phyloP scores from a whole-genome alignment of 2,888 invertebrate species.

The Priocnemis perturbator region DNA sequence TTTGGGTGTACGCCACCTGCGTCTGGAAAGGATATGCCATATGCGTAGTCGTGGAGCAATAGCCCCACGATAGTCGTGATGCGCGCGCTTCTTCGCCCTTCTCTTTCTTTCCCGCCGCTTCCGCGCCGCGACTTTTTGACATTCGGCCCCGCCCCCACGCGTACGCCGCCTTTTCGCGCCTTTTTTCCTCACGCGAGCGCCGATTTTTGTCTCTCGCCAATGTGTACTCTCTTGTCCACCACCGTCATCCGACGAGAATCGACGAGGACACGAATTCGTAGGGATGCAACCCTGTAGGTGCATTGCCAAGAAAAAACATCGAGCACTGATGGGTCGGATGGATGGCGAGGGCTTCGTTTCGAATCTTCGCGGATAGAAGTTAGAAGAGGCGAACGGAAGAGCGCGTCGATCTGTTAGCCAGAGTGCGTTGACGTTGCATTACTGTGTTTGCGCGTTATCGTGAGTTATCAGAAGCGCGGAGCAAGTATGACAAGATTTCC shows the following conservation, averaged over 20 bases:
- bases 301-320: conserved; percentile 65
- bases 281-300: conserved; percentile 64
- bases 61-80: not conserved
- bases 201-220: no score
- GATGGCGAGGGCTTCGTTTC: conserved; percentile 68
- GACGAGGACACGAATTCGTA: no score
- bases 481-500: not conserved
- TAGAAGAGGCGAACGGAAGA: conserved; percentile 3
- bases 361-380: conserved; percentile 24
- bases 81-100: not conserved
- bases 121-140: no score
- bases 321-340: conserved; percentile 66
- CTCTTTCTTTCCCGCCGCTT: not conserved
- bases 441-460: not conserved
- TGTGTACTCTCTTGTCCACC: no score
- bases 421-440: not conserved
- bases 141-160: no score
- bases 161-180: no score
- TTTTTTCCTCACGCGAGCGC: no score
- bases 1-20: not conserved
- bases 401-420: not conserved
- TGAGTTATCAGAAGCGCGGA: not conserved
- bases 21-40: no score
- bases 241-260: no score
- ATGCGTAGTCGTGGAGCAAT: not conserved